Evolutionary conservation across 1,140 invertebrate species (phyloP), one percentile per base, ranked within the genome.

Genomic region (Zaprionus nigranus): DNA sequence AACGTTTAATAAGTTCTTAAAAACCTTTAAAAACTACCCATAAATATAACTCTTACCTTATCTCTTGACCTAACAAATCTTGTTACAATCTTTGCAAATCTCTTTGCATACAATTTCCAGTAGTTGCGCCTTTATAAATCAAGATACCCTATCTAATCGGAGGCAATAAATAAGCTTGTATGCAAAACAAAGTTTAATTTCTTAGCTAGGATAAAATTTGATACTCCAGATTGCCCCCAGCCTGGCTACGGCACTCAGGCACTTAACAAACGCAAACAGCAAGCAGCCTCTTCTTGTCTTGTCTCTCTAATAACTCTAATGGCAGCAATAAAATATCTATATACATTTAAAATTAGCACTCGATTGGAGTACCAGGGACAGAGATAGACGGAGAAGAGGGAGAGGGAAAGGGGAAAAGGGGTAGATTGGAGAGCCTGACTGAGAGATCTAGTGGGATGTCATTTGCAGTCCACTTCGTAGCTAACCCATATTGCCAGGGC

Each of bases 291-390:
- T 78, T 22, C 46, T 20, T 20, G 46, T 6, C 9, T 5, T 17
- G 15, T 9, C 40, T 71, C 63, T 78, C 73, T 74, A 81, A 88
- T 88, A 90, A 88, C 78, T 88, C 78, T 88, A 90, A 88, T 90
- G 85, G 84, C 75, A 79, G 84, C 85, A 88, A 88, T 88, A 90
- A 88, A 88, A 88, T 90, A 90, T 81, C 81, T 81, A 84, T 88
- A 81, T 79, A 87, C 84, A 87, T 88, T 90, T 81, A 75, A 87
- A 88, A 88, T 88, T 88, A 88, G 85, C 81, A 84, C 84, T 88
- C 78, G 71, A 88, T 75, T 75, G 53, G 43, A 76, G 73, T 28
- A n/a, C 43, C 36, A 9, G n/a, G 7, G 17, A 13, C 9, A 34
- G 30, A 34, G 3, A 34, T 11, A 34, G 9, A 34, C 3, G 9